These are phyloP conservation scores for Cnemophilus loriae DNA, from an alignment of 2,113 vertebrate species.

Conservation along the genomic window DNA sequence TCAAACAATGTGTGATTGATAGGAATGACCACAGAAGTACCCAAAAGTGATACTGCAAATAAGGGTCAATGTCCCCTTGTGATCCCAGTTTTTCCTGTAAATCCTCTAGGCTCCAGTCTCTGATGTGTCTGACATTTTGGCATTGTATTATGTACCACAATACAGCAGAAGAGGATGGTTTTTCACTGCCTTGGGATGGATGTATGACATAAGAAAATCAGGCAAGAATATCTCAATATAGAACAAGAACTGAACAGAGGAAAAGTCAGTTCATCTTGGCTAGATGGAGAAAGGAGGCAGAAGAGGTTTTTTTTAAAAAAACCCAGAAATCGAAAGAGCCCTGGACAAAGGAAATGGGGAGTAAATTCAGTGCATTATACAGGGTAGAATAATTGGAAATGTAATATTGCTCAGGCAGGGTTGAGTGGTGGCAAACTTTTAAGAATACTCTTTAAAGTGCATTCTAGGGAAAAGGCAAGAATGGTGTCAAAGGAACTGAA, in stretches of 20 bases:
- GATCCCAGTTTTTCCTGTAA: background rate
- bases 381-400: background rate
- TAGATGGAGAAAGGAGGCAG: background rate
- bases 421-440: background rate
- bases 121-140: background rate
- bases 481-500: background rate
- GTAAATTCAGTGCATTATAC: background rate
- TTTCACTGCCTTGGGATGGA: background rate
- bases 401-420: background rate
- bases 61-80: background rate
- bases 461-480: background rate
- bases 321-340: background rate
- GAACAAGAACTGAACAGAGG: background rate
- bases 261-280: background rate
- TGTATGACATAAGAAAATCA: background rate
- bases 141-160: background rate
- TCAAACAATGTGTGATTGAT: background rate
- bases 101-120: background rate
- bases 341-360: background rate
- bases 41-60: background rate
- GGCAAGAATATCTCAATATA: background rate
- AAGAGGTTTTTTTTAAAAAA: background rate
- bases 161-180: background rate
- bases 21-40: background rate
- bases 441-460: background rate